Evolutionary conservation across 2,888 invertebrate genomes (phyloP).

Genomic region (Tineola bisselliella): DNA sequence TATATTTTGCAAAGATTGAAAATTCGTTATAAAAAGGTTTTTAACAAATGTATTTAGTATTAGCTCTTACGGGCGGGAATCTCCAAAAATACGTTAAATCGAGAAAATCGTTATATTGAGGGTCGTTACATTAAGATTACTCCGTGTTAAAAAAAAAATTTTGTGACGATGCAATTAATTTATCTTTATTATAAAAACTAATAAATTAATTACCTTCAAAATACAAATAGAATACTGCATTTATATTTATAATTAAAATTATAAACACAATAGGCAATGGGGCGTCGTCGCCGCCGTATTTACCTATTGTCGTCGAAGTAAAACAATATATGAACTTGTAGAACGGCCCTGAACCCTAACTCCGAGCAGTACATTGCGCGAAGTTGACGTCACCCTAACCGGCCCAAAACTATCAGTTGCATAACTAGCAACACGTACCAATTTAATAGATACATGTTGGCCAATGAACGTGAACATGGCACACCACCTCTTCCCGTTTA

Average conservation of each 20-base stretch:
- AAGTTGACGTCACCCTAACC: slow-evolving; percentile 44
- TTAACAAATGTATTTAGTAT: too few species aligned
- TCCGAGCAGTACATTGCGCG: slow-evolving; percentile 19
- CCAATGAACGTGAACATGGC: background rate
- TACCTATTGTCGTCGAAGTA: slow-evolving; percentile 17
- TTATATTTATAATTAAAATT: background rate
- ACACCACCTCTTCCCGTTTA: too few species aligned
- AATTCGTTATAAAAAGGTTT: too few species aligned
- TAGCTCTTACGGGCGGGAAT: too few species aligned
- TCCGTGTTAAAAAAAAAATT: too few species aligned
- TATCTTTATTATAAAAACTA: too few species aligned
- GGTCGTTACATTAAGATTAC: too few species aligned
- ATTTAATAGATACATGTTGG: background rate
- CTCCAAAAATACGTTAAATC: too few species aligned
- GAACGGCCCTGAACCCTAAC: slow-evolving; percentile 43
- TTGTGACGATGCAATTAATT: too few species aligned
- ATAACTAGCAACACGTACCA: slow-evolving; percentile 31
- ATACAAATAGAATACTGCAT: background rate
- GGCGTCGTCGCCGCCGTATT: background rate
- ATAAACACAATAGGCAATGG: slow-evolving; percentile 1
- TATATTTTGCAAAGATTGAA: too few species aligned
- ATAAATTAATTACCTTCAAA: too few species aligned
- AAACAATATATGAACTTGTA: slow-evolving; percentile 37
- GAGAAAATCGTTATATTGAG: too few species aligned
- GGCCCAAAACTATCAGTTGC: slow-evolving; percentile 45